phyloP scores from a whole-genome alignment of 2,888 invertebrate species.

The Augiades crinisus region DNA sequence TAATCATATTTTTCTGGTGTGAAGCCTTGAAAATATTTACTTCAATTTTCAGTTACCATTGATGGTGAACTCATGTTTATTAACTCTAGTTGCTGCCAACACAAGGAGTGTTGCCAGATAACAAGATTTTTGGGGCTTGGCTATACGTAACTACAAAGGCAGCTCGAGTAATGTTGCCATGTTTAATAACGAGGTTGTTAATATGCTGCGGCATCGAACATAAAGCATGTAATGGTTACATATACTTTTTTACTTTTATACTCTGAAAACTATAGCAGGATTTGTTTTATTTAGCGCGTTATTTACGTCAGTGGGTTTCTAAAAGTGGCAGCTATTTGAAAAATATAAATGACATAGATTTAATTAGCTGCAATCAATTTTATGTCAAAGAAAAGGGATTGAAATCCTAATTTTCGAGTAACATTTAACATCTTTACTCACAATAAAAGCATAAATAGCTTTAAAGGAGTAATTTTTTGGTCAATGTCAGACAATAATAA shows the following conservation, averaged over 20 bases:
- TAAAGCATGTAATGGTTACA: background rate
- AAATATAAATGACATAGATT: background rate
- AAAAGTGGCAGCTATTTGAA: background rate
- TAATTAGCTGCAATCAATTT: too few relatives aligned
- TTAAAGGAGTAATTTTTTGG: background rate
- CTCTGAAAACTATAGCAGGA: background rate
- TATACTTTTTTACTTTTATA: conserved; percentile 21
- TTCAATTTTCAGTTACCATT: too few relatives aligned
- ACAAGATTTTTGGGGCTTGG: background rate
- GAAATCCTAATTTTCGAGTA: too few relatives aligned
- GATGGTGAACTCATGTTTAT: too few relatives aligned
- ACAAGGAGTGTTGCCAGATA: background rate
- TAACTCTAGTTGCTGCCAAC: too few relatives aligned
- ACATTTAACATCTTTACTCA: too few relatives aligned
- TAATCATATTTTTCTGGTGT: too few relatives aligned
- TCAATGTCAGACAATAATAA: background rate
- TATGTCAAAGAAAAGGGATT: too few relatives aligned
- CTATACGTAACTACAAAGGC: background rate
- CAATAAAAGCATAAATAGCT: too few relatives aligned
- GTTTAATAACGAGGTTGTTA: background rate
- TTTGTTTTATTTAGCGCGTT: background rate
- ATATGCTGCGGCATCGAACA: background rate
- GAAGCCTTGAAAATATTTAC: too few relatives aligned
- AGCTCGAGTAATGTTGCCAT: background rate
- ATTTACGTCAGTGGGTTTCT: background rate